A percentile compares a stretch with the other conserved stretches of the same genome.
Evolutionary conservation across 2,113 vertebrate genomes (phyloP).

Genomic region (Malurus cyaneus): DNA sequence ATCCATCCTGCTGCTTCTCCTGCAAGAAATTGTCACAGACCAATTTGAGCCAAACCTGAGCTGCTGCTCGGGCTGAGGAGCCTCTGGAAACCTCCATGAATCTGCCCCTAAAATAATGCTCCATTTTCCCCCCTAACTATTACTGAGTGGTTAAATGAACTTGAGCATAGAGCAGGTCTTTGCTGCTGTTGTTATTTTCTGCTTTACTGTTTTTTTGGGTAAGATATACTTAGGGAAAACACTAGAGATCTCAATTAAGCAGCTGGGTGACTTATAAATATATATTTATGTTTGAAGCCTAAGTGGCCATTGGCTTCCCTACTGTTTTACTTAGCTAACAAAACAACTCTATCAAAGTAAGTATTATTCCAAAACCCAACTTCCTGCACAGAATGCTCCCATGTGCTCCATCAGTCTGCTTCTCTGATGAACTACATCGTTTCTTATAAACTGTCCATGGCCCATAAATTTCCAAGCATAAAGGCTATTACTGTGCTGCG

Average conservation of each 20-base stretch:
- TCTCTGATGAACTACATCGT: slow-evolving; percentile 91
- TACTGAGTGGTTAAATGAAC: slow-evolving; percentile 64
- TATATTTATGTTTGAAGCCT: slow-evolving; percentile 85
- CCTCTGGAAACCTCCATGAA: neutral
- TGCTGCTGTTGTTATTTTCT: slow-evolving; percentile 60
- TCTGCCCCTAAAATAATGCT: slow-evolving; percentile 31
- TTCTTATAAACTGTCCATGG: slow-evolving; percentile 95
- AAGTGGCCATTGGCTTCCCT: slow-evolving; percentile 89
- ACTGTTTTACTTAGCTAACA: slow-evolving; percentile 89
- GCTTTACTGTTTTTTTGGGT: slow-evolving; percentile 58
- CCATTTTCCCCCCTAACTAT: slow-evolving; percentile 31
- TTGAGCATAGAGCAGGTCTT: slow-evolving; percentile 34
- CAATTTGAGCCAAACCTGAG: neutral
- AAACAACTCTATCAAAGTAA: slow-evolving; percentile 91
- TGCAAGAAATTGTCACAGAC: neutral
- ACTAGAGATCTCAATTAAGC: slow-evolving; percentile 79
- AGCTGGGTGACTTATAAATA: slow-evolving; percentile 85
- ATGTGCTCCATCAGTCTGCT: slow-evolving; percentile 84
- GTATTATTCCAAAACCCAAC: slow-evolving; percentile 92
- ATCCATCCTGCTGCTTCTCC: neutral
- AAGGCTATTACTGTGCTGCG: slow-evolving; percentile 84
- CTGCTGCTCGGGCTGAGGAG: neutral
- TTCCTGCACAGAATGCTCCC: slow-evolving; percentile 87
- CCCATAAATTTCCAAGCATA: slow-evolving; percentile 92
- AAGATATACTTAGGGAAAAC: slow-evolving; percentile 73